phyloP scores from a whole-genome alignment of 2,113 vertebrate genomes.

The Mormyrus iriodes region DNA sequence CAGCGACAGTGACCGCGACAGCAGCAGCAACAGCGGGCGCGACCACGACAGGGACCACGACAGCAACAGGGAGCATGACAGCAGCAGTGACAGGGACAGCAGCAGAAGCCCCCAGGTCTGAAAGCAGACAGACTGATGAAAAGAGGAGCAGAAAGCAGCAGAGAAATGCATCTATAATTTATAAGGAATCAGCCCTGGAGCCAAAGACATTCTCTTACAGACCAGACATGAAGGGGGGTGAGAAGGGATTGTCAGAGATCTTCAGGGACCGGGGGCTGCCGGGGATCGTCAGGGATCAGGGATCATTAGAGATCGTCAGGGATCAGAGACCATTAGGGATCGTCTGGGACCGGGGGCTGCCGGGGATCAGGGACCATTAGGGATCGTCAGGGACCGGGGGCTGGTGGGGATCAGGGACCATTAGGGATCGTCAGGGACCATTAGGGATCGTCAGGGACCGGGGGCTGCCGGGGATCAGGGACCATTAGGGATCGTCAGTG shows the following conservation, averaged over 20 bases:
- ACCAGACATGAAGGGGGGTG: background rate
- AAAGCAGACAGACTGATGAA: conserved; percentile 13
- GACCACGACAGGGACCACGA: too few species aligned
- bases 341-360: background rate
- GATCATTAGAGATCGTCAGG: background rate
- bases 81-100: too few species aligned
- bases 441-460: background rate
- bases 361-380: background rate
- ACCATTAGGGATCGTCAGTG: background rate
- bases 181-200: background rate
- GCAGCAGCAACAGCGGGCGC: too few species aligned
- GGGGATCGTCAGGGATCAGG: too few species aligned
- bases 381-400: background rate
- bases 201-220: background rate
- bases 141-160: background rate
- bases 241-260: background rate
- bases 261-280: background rate
- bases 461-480: background rate
- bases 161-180: conserved; percentile 14
- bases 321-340: background rate
- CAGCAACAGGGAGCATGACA: too few species aligned
- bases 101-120: background rate
- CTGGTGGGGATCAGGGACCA: background rate
- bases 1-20: too few species aligned
- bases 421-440: background rate